A percentile compares a stretch with the other conserved stretches of the same genome.
These are phyloP conservation scores for Lathamus discolor DNA, from an alignment of 2,113 vertebrate species.

Conservation along the genomic window DNA sequence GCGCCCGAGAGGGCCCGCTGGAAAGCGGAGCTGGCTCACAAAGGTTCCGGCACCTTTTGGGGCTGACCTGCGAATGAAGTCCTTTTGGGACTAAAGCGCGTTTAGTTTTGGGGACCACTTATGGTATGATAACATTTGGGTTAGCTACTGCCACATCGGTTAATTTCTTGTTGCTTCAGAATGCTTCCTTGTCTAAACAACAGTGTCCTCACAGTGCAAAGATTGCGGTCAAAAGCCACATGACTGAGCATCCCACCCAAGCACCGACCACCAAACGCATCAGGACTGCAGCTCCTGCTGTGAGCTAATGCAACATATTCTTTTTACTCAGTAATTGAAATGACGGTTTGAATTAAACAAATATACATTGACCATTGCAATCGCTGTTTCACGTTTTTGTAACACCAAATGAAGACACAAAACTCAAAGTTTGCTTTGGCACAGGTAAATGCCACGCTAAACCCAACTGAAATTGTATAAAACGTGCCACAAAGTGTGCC, in stretches of 20 bases:
- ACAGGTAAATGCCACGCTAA: not conserved
- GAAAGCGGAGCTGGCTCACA: rapidly evolving
- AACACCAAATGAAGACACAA: rapidly evolving
- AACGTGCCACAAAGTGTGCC: rapidly evolving
- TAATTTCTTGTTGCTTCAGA: not conserved
- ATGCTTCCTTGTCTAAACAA: not conserved
- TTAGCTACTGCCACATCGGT: rapidly evolving
- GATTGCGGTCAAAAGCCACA: rapidly evolving
- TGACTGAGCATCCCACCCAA: not conserved
- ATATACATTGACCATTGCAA: rapidly evolving
- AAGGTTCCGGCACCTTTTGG: not conserved
- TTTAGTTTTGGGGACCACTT: not conserved
- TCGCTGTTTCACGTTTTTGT: not conserved
- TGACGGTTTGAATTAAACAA: not conserved
- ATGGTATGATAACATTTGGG: rapidly evolving
- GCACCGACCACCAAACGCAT: rapidly evolving
- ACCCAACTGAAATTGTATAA: rapidly evolving
- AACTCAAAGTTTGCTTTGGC: not conserved
- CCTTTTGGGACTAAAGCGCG: not conserved
- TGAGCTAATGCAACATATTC: rapidly evolving
- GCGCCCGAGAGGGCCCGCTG: rapidly evolving
- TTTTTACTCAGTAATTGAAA: not conserved
- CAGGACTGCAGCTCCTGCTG: not conserved
- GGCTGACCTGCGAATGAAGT: too few relatives aligned
- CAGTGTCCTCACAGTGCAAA: not conserved